Conservation (phyloP, 2,113 vertebrate genomes). For the Corydoras maculifer region DNA sequence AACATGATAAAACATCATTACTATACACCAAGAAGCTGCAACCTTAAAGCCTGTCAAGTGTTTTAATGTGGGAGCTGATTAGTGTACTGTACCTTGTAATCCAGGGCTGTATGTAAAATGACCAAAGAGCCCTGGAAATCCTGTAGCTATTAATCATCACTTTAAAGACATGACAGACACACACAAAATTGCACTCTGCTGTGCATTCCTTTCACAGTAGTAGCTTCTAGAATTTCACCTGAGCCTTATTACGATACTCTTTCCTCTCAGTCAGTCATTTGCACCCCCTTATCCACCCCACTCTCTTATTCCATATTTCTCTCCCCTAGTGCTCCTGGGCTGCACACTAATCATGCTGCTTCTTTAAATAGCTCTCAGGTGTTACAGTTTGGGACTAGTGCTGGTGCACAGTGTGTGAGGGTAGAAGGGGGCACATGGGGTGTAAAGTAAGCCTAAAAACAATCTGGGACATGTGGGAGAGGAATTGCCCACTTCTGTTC, state of each 20-base stretch:
- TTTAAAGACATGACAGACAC: background rate
- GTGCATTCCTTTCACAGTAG: conserved; percentile 13
- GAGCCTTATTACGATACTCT: conserved; percentile 2
- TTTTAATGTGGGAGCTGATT: no score
- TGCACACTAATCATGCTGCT: conserved; percentile 31
- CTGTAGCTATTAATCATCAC: no score
- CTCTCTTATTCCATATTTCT: background rate
- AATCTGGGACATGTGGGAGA: conserved; percentile 30
- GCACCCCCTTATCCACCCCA: conserved; percentile 7
- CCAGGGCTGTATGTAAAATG: no score
- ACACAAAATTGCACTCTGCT: background rate
- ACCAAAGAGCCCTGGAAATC: no score
- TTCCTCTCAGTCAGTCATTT: background rate
- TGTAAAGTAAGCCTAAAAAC: conserved; percentile 14
- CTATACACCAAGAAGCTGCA: no score
- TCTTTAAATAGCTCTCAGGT: conserved; percentile 43
- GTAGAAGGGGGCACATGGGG: background rate
- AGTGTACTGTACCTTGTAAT: no score
- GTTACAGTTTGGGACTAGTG: conserved; percentile 37
- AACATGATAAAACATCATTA: no score
- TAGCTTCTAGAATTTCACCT: conserved; percentile 14
- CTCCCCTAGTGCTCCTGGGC: conserved; percentile 10
- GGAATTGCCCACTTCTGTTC: conserved; percentile 11
- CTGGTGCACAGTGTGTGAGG: conserved; percentile 14
- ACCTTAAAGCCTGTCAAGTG: no score